phyloP scores from a whole-genome alignment of 53 echinoderm and acorn worm species.

The Luidia sarsii region DNA sequence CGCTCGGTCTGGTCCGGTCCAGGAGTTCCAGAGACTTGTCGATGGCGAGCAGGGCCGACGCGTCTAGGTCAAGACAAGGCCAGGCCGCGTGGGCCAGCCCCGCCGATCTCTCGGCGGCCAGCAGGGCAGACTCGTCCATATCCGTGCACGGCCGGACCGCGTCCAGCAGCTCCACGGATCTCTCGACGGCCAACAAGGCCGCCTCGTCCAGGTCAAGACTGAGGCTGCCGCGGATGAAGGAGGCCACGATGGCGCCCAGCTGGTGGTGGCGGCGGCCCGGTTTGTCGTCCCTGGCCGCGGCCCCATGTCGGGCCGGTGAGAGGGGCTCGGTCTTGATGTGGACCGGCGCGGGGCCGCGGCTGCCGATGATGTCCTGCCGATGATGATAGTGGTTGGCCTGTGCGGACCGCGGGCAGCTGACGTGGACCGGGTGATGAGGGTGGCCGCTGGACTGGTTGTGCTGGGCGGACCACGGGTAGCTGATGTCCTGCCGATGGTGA shows the following conservation, averaged over 20 bases:
- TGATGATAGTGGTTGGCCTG: no score
- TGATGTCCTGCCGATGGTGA: no score
- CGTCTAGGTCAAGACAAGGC: background rate
- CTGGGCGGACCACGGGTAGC: background rate
- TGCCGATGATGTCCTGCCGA: background rate
- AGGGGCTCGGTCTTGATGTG: no score
- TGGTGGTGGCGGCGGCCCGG: background rate
- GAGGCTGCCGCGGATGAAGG: constrained; percentile 30
- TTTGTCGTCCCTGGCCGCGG: background rate
- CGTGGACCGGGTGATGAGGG: background rate
- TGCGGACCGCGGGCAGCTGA: background rate
- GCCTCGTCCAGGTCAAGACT: constrained; percentile 43
- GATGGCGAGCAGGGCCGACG: background rate
- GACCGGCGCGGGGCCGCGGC: background rate
- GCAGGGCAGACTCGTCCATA: constrained; percentile 43
- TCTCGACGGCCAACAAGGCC: constrained; percentile 24
- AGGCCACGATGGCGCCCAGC: constrained; percentile 41
- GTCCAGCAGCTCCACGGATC: constrained; percentile 48
- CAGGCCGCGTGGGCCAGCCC: background rate
- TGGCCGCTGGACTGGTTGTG: no score
- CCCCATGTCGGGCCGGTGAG: background rate
- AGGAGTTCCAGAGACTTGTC: background rate
- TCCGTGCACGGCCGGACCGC: constrained; percentile 21
- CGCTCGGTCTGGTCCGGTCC: background rate
- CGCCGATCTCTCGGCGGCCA: constrained; percentile 28